These are phyloP conservation scores for Gymnoscelis rufifasciata DNA, from an alignment of 2,888 invertebrate species.

Conservation along the genomic window DNA sequence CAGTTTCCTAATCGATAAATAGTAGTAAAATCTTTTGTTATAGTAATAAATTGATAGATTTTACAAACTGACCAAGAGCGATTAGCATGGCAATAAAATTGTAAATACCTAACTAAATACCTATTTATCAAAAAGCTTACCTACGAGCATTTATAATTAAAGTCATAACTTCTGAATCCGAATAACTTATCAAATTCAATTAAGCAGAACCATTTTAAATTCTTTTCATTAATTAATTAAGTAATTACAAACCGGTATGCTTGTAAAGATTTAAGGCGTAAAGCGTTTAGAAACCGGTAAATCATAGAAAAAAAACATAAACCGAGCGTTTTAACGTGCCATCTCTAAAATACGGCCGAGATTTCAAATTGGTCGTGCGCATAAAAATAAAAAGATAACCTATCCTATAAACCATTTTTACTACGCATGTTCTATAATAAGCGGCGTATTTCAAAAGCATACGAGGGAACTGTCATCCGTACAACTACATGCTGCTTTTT, in stretches of 20 bases:
- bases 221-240: conserved; percentile 26
- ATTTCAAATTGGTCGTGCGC: conserved; percentile 17
- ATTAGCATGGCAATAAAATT: neutral
- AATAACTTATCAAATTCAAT: conserved; percentile 13
- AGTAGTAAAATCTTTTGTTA: too few species aligned
- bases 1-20: too few species aligned
- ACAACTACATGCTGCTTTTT: conserved; percentile 43
- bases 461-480: conserved; percentile 41
- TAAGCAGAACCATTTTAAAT: conserved; percentile 7
- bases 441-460: conserved; percentile 37
- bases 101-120: neutral
- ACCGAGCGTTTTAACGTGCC: conserved; percentile 34
- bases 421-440: conserved; percentile 38
- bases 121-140: neutral
- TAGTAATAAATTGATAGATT: neutral
- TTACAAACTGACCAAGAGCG: neutral
- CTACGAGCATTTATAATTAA: conserved; percentile 1
- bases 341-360: conserved; percentile 17
- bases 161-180: conserved; percentile 2
- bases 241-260: conserved; percentile 27
- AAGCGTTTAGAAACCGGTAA: conserved; percentile 30
- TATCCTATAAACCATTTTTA: conserved; percentile 29
- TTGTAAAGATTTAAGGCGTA: conserved; percentile 30
- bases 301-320: conserved; percentile 35
- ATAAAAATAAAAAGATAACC: conserved; percentile 29